phyloP scores from a whole-genome alignment of 2,113 vertebrate species.

The Enhydra lutris region DNA sequence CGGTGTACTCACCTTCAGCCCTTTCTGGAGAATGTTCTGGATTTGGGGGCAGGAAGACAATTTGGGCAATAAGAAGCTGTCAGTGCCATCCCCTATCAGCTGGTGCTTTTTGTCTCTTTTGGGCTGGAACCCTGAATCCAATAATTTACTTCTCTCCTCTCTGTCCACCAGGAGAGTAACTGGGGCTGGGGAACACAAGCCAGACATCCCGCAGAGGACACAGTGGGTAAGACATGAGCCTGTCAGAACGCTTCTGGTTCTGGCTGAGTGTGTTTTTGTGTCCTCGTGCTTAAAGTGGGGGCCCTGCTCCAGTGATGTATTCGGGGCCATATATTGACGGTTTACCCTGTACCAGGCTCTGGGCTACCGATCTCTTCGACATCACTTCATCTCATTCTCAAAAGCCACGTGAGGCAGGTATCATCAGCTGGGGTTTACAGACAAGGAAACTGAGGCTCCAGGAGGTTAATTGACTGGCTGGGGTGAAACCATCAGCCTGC shows the following conservation, averaged over 20 bases:
- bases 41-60: background rate
- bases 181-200: background rate
- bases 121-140: background rate
- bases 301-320: background rate
- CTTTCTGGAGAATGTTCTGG: background rate
- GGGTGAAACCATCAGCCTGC: background rate
- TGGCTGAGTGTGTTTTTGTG: background rate
- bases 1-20: background rate
- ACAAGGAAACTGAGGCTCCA: background rate
- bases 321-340: background rate
- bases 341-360: background rate
- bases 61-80: background rate
- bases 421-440: background rate
- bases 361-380: background rate
- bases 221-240: background rate
- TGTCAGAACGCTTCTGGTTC: background rate
- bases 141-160: background rate
- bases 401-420: background rate
- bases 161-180: background rate
- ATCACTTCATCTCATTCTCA: background rate
- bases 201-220: background rate
- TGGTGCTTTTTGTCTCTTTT: background rate
- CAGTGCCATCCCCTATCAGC: background rate
- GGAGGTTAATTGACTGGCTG: background rate
- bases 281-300: background rate